Evolutionary conservation across 2,888 invertebrate genomes (phyloP).

Genomic region (Celastrina argiolus): DNA sequence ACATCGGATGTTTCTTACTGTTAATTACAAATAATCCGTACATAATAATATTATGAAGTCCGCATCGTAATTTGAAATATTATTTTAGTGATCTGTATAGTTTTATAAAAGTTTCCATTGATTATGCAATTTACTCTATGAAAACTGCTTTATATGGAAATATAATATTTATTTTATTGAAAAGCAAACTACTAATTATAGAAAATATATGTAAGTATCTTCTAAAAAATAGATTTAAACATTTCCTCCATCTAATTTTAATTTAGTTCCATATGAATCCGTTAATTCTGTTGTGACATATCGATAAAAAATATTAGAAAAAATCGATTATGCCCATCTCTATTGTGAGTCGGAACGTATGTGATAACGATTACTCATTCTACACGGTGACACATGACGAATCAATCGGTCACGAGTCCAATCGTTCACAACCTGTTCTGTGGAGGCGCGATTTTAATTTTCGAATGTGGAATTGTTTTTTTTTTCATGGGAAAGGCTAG

Average conservation of each 20-base stretch:
- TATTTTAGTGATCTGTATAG: background rate
- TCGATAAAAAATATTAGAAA: constrained; percentile 16
- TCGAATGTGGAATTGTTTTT: constrained; percentile 16
- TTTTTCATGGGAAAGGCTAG: constrained; percentile 4
- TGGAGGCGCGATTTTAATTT: constrained; percentile 20
- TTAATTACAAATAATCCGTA: constrained; percentile 6
- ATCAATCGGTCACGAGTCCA: constrained; percentile 64
- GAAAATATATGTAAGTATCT: no score
- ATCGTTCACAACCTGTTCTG: constrained; percentile 35
- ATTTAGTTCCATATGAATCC: constrained; percentile 6
- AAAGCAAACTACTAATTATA: no score
- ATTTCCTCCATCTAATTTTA: background rate
- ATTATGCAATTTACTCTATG: no score
- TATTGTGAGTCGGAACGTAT: constrained; percentile 40
- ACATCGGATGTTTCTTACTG: constrained; percentile 12
- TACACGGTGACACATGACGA: constrained; percentile 73
- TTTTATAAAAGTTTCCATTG: no score
- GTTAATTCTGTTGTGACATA: constrained; percentile 8
- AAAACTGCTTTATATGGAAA: no score
- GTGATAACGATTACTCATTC: constrained; percentile 68
- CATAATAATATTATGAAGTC: background rate
- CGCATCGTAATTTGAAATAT: background rate
- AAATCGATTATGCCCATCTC: constrained; percentile 28
- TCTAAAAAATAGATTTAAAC: no score
- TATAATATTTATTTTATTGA: no score